Conservation (phyloP, 2,113 vertebrate genomes). For the Engystomops pustulosus region DNA sequence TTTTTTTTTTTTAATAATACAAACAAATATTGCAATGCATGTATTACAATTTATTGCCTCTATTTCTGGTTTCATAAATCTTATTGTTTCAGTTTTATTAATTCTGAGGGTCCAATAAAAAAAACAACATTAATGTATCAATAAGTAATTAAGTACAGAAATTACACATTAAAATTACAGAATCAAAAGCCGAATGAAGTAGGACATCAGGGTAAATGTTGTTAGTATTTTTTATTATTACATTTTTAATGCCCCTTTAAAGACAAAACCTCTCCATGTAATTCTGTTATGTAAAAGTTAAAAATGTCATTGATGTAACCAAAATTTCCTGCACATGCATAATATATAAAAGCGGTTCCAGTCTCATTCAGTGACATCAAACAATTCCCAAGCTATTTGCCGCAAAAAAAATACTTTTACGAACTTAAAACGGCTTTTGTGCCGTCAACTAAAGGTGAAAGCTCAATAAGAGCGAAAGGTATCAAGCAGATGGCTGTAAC, state of each 20-base stretch:
- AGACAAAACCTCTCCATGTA: neutral
- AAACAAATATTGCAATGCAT: too few species aligned
- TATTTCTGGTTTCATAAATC: too few species aligned
- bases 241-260: neutral
- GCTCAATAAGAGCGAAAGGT: constrained; percentile 7
- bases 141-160: too few species aligned
- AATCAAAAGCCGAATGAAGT: neutral
- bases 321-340: constrained; percentile 39
- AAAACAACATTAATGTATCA: too few species aligned
- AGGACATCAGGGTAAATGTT: neutral
- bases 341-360: neutral
- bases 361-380: constrained; percentile 30
- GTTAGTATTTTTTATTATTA: neutral
- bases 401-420: constrained; percentile 32
- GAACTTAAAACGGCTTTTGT: constrained; percentile 51
- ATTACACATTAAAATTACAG: too few species aligned
- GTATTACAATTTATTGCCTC: too few species aligned
- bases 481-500: constrained; percentile 52
- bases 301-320: constrained; percentile 2
- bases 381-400: constrained; percentile 38
- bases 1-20: too few species aligned
- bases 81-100: too few species aligned
- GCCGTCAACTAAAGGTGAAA: constrained; percentile 42
- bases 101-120: too few species aligned
- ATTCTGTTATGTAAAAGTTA: neutral